Evolutionary conservation across 2,888 invertebrate genomes (phyloP), one percentile per base, ranked within the genome.

Genomic region (Myopa testacea): DNA sequence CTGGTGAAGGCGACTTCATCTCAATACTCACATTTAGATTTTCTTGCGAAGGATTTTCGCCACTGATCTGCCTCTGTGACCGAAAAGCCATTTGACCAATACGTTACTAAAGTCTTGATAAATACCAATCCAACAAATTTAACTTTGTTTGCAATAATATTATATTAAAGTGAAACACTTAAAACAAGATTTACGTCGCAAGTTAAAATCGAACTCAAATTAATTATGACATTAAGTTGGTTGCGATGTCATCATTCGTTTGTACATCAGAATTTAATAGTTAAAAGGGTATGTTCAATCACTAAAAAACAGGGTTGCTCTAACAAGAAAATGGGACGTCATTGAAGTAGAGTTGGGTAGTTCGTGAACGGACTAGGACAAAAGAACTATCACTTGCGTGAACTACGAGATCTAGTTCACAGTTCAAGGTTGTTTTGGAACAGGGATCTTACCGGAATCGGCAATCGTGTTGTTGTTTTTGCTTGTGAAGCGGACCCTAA

Each of bases 1-100:
- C 75, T 16, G 87, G 87, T n/a, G 87, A 85, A 1, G 87, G 86
- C 14, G 87, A 87, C 75, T 81, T 81, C 86, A 87, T 85, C 78
- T 87, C 87, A 75, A 86, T 82, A 80, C 87, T 87, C 1, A 85
- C 85, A 69, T 87, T 86, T 19, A 83, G 38, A 79, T 83, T 83
- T 37, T 85, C 83, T 40, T 83, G 82, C 73, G 86, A 85, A 34
- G 84, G 84, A 68, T 85, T 76, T 76, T 79, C 81, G 78, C 82
- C 83, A 79, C 81, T 80, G 78, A 81, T 84, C 77, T 81, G 81
- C 75, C 81, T 82, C 70, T 86, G 81, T 80, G 82, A 81, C 75
- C 86, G 86, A 81, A 86, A 86, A 77, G 84, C 86, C 87, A 86
- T 86, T 50, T 60, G 58, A 14, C 5, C 12, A 45, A 45, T 45